phyloP scores from a whole-genome alignment of 2,113 vertebrate species.

The Pelusios castaneus region DNA sequence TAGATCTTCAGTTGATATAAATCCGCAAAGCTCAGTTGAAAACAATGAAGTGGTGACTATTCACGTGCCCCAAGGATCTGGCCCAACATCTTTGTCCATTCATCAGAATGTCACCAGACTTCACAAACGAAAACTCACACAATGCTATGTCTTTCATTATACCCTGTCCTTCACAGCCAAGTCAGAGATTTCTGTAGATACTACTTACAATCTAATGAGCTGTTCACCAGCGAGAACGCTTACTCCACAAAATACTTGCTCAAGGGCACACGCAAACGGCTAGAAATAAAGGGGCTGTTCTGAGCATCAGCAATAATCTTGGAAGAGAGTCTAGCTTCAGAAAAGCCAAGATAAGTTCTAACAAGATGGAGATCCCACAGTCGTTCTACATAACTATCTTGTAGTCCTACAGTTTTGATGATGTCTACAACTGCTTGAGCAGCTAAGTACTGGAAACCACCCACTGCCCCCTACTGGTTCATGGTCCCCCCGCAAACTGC shows the following conservation, averaged over 20 bases:
- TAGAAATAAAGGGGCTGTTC: not conserved
- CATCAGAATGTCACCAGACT: fast-evolving
- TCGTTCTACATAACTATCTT: not conserved
- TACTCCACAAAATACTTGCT: not conserved
- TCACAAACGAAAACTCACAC: not conserved
- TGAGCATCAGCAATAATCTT: not conserved
- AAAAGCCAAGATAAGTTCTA: not conserved
- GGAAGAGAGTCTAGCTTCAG: not conserved
- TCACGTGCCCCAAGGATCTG: not conserved
- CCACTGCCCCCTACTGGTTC: not conserved
- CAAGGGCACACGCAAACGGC: not conserved
- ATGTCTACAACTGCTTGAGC: not conserved
- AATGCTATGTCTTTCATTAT: not conserved
- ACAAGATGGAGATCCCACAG: fast-evolving
- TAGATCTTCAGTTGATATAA: not conserved
- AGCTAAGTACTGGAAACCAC: not conserved
- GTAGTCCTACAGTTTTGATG: not conserved
- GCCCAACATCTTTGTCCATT: not conserved
- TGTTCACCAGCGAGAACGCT: not conserved
- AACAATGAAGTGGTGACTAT: not conserved
- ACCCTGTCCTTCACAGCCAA: not conserved
- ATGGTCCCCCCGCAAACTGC: fast-evolving
- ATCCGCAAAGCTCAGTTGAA: not conserved
- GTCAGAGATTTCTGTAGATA: fast-evolving
- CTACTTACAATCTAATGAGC: not conserved